Percentiles rank a stretch among this genome's conserved stretches.
Evolutionary conservation across 2,888 invertebrate species (phyloP).

Genomic region (Dusona sp.): DNA sequence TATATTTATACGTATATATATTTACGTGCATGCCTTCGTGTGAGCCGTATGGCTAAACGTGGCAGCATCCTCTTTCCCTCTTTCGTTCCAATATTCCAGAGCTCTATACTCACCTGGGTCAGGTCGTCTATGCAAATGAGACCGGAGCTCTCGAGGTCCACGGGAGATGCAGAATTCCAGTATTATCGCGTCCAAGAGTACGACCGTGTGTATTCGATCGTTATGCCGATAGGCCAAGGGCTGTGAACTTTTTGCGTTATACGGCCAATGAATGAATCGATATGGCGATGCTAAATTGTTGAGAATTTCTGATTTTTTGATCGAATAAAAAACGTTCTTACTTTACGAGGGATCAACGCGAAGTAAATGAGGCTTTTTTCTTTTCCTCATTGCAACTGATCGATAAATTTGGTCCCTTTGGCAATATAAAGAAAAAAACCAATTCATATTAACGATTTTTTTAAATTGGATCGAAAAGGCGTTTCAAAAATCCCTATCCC

Average conservation of each 20-base stretch:
- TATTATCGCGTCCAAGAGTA: conserved; percentile 66
- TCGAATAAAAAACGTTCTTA: conserved; percentile 16
- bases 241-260: conserved; percentile 34
- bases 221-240: conserved; percentile 15
- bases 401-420: not conserved
- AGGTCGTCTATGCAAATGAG: conserved; percentile 79
- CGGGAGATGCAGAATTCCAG: conserved; percentile 74
- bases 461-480: not conserved
- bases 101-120: conserved; percentile 72
- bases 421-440: not conserved
- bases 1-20: not conserved
- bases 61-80: conserved; percentile 52
- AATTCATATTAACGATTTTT: not conserved
- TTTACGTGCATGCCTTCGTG: not conserved
- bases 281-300: conserved; percentile 22
- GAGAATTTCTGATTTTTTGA: not conserved
- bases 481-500: no score
- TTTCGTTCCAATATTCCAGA: conserved; percentile 66
- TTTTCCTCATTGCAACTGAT: not conserved
- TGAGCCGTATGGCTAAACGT: conserved; percentile 24
- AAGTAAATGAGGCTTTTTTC: not conserved
- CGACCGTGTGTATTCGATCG: conserved; percentile 32
- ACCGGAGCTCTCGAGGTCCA: conserved; percentile 63
- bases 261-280: conserved; percentile 69
- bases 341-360: not conserved